Conservation (phyloP, 2,797 vertebrate genomes). For the Carcharodon carcharias region DNA sequence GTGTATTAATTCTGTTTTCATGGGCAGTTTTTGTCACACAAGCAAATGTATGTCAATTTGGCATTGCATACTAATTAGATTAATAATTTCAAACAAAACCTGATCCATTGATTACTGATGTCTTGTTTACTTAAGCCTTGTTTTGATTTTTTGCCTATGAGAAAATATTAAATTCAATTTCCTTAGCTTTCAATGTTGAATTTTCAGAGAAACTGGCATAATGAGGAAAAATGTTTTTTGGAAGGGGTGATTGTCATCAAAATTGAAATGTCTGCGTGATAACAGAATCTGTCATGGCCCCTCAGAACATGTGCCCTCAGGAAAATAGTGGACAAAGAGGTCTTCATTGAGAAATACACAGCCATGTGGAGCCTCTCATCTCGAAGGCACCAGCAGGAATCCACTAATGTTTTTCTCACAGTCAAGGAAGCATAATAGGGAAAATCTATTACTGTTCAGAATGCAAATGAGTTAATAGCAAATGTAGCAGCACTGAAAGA, state of each 20-base stretch:
- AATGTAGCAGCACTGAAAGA: background rate
- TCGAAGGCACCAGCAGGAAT: constrained; percentile 58
- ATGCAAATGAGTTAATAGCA: background rate
- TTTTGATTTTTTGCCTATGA: constrained; percentile 41
- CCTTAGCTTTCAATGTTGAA: constrained; percentile 48
- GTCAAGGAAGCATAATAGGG: constrained; percentile 34
- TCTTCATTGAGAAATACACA: constrained; percentile 52
- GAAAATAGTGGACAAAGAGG: constrained; percentile 60
- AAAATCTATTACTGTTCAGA: constrained; percentile 14
- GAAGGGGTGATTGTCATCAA: constrained; percentile 56
- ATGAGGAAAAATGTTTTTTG: constrained; percentile 55
- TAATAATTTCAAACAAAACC: background rate
- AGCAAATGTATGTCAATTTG: background rate
- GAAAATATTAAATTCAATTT: background rate
- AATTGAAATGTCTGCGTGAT: constrained; percentile 58
- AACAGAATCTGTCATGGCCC: constrained; percentile 65
- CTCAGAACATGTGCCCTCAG: constrained; percentile 52
- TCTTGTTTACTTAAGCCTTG: constrained; percentile 25
- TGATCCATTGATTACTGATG: background rate
- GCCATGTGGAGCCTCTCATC: constrained; percentile 53
- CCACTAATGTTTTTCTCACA: constrained; percentile 61
- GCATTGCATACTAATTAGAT: background rate
- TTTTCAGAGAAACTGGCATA: constrained; percentile 52
- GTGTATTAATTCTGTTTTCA: constrained; percentile 35
- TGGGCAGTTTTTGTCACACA: constrained; percentile 7